These are phyloP conservation scores for Neoaliturus tenellus DNA, from an alignment of 2,888 invertebrate species.

Conservation along the genomic window DNA sequence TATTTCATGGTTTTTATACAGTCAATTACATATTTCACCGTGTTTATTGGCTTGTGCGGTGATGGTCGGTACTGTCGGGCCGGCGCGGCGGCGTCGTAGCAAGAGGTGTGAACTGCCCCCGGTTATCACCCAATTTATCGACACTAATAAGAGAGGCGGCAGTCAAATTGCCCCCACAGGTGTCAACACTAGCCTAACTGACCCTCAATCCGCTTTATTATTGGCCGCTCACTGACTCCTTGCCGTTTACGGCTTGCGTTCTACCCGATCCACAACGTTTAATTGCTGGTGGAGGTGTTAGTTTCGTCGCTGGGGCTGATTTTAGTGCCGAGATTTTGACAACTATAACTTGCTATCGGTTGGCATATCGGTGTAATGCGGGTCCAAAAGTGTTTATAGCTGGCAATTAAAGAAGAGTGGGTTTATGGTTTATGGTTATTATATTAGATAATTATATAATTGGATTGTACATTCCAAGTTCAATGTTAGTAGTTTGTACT, in stretches of 20 bases:
- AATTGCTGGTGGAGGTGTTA: neutral
- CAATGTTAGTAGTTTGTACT: no score
- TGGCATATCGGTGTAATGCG: neutral
- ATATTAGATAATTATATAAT: no score
- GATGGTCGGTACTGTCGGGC: no score
- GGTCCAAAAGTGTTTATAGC: no score
- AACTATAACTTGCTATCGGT: neutral
- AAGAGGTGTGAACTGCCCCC: constrained; percentile 17
- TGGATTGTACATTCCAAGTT: no score
- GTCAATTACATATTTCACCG: no score
- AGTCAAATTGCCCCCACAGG: constrained; percentile 2
- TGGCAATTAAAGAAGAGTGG: no score
- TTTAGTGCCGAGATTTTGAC: neutral
- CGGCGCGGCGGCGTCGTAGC: neutral
- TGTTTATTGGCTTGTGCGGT: no score
- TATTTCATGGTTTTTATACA: no score
- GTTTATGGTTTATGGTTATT: no score
- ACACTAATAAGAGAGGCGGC: constrained; percentile 13
- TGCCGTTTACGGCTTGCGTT: neutral
- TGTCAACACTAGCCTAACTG: constrained; percentile 13
- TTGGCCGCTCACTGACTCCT: neutral
- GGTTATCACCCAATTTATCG: constrained; percentile 24
- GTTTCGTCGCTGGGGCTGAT: neutral
- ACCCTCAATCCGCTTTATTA: neutral
- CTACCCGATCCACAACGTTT: neutral